These are phyloP conservation scores for Drosophila kurseongensis DNA, from an alignment of 1,140 invertebrate species.

Conservation along the genomic window DNA sequence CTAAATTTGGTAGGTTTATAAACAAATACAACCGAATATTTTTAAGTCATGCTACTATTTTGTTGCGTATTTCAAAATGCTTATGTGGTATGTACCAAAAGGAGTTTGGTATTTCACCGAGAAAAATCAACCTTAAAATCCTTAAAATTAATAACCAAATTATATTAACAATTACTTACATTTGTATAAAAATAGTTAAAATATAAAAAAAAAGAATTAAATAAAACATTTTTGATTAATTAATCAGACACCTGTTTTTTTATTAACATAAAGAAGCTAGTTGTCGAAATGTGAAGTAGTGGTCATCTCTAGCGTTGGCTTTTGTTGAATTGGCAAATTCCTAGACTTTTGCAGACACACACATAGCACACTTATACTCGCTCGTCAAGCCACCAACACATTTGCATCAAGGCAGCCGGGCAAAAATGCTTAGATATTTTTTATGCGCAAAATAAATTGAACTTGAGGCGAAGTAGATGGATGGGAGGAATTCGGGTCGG, in stretches of 20 bases:
- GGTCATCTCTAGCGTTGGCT: slow-evolving; percentile 43
- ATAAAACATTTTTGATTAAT: too few species aligned
- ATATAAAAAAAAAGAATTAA: too few species aligned
- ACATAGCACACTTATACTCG: slow-evolving; percentile 16
- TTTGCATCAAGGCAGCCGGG: slow-evolving; percentile 29
- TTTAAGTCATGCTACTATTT: too few species aligned
- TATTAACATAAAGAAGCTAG: too few species aligned
- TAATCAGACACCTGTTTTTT: too few species aligned
- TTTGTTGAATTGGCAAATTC: slow-evolving; percentile 47
- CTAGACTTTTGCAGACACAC: slow-evolving; percentile 38
- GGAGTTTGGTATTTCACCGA: too few species aligned
- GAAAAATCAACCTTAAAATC: too few species aligned
- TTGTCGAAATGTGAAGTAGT: neutral
- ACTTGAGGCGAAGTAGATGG: slow-evolving; percentile 44
- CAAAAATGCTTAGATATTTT: slow-evolving; percentile 72
- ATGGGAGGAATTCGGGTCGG: slow-evolving; percentile 9
- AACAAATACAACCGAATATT: neutral
- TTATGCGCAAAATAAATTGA: slow-evolving; percentile 80
- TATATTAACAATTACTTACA: too few species aligned
- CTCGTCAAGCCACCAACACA: slow-evolving; percentile 45
- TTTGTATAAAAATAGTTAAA: too few species aligned
- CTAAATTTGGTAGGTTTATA: neutral
- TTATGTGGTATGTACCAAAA: too few species aligned
- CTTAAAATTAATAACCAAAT: too few species aligned
- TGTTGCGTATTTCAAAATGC: too few species aligned